Evolutionary conservation across 1,140 invertebrate species (phyloP).

Genomic region (Drosophila cardini): DNA sequence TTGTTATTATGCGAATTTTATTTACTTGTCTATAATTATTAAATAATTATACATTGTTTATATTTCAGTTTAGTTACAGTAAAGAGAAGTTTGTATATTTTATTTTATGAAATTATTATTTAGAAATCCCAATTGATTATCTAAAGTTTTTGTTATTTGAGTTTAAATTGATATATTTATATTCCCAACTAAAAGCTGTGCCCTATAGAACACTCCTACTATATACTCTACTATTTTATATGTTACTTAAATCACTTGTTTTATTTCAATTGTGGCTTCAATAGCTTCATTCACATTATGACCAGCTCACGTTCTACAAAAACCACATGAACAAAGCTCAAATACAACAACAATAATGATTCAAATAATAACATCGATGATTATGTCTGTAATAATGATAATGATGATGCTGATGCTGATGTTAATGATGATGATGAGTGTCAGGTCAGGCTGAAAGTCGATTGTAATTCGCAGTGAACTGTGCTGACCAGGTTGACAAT

Average conservation of each 20-base stretch:
- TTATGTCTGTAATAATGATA: neutral
- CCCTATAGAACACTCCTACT: too few species aligned
- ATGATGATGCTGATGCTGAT: conserved; percentile 6
- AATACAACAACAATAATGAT: conserved; percentile 1
- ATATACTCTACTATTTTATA: neutral
- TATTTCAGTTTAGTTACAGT: too few species aligned
- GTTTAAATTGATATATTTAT: too few species aligned
- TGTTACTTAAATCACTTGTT: neutral
- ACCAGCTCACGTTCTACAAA: too few species aligned
- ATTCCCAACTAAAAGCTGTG: too few species aligned
- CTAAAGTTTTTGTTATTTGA: too few species aligned
- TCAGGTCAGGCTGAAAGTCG: conserved; percentile 2
- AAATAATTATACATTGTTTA: too few species aligned
- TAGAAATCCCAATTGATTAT: too few species aligned
- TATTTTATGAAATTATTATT: too few species aligned
- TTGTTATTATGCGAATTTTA: too few species aligned
- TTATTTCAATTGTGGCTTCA: neutral
- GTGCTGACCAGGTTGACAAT: conserved; percentile 49
- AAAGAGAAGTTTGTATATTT: too few species aligned
- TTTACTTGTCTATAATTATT: too few species aligned
- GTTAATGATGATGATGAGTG: conserved; percentile 14
- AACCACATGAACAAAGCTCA: neutral
- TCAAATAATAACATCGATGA: conserved; percentile 2
- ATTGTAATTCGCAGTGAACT: conserved; percentile 24
- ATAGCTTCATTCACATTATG: neutral